Evolutionary conservation across 2,113 vertebrate species (phyloP), one percentile per base, ranked within the genome.

Genomic region (Prionailurus bengalensis): DNA sequence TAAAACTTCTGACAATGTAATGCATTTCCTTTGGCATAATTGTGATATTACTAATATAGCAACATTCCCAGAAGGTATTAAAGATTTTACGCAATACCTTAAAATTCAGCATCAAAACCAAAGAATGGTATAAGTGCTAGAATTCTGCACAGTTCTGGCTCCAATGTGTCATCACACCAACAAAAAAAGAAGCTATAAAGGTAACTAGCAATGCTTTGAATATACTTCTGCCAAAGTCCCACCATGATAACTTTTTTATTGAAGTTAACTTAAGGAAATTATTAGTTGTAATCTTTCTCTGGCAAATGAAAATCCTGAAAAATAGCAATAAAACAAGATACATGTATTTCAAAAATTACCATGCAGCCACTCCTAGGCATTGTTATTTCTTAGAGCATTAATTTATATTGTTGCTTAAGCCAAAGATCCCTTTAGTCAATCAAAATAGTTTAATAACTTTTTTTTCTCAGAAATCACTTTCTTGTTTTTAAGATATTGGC

Each of bases 81-180:
- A 86, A 91, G 36, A 66, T 65, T 94, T 86, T 96, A 74, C 19
- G 61, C 74, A 91, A 48, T 91, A 63, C 36, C 53, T 31, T 73
- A 94, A 86, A 86, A 87, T 66, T 87, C 48, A 94, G 53, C 45
- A 91, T 91, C 58, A 80, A 76, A 83, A 89, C 61, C 58, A 93
- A 89, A 89, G 66, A 89, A 48, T 78, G 17, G 51, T 78, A 27
- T 58, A 31, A 55, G 7, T 87, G 83, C 36, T 33, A 91, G 81
- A 81, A 94, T 48, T 94, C 81, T 85, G 51, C 45, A 27, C 36
- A 89, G 55, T 48, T 73, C 45, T 86, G 29, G 4, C 61, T 95
- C 73, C 8, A 93, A 81, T 80, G 65, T 82, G 42, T 84, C 73
- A 78, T 10, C 33, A 82, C 61, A 76, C 65, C n/a, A 21, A 63